Conservation (phyloP, 2,797 vertebrate genomes). For the Mycteria americana region DNA sequence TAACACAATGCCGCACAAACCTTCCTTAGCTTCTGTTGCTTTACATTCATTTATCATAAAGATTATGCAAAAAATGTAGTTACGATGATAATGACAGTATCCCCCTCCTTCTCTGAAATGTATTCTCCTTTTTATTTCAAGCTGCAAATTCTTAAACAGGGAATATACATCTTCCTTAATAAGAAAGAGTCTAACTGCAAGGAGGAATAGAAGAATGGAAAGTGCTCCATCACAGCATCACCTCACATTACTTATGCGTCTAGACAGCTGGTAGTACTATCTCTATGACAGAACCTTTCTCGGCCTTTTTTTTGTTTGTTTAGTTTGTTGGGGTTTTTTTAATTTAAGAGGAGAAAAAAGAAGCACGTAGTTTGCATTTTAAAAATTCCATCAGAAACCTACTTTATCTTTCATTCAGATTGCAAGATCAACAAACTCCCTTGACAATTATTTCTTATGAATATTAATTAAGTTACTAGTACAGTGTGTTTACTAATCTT, state of each 20-base stretch:
- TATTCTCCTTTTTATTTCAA: conserved; percentile 53
- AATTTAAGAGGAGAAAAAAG: background rate
- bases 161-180: background rate
- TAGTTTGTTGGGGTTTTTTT: background rate
- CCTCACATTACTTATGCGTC: conserved; percentile 9
- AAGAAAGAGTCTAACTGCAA: background rate
- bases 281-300: background rate
- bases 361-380: background rate
- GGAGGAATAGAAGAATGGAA: background rate
- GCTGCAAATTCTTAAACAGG: background rate
- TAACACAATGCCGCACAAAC: conserved; percentile 15
- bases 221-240: background rate
- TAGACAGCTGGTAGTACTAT: conserved; percentile 1
- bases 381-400: conserved; percentile 55
- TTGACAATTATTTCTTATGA: conserved; percentile 70
- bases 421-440: conserved; percentile 70
- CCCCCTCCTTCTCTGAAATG: conserved; percentile 46
- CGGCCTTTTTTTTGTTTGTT: background rate
- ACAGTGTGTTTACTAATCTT: conserved; percentile 58
- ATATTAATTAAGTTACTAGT: conserved; percentile 73
- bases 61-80: conserved; percentile 28
- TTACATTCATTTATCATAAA: conserved; percentile 63
- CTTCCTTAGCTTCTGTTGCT: conserved; percentile 50
- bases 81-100: conserved; percentile 36
- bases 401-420: conserved; percentile 66